Percentiles rank a stretch among this genome's conserved stretches.
Evolutionary conservation across 37 sponge, comb jelly and placozoan genomes (phyloP).

Genomic region (Tethya wilhelma): DNA sequence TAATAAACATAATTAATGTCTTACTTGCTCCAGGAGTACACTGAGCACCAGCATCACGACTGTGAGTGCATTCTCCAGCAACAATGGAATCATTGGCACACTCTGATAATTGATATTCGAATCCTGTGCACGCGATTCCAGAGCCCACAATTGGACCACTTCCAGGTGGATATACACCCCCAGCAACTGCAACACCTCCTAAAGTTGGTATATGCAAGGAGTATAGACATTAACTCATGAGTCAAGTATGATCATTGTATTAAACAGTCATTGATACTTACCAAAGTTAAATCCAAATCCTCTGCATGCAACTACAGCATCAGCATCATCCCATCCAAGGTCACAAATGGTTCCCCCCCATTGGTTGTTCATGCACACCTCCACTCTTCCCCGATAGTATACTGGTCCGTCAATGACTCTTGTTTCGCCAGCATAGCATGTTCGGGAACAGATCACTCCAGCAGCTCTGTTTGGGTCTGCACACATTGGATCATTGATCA

Average conservation of each 20-base stretch:
- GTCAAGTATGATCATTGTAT: too few species aligned
- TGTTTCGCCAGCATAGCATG: slow-evolving; percentile 2
- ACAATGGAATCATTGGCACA: neutral
- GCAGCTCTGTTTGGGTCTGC: slow-evolving; percentile 4
- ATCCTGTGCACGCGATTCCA: slow-evolving; percentile 1
- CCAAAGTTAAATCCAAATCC: slow-evolving; percentile 1
- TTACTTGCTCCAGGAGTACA: slow-evolving; percentile 4
- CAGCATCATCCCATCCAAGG: slow-evolving; percentile 20
- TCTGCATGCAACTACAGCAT: neutral
- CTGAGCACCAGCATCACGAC: slow-evolving; percentile 11
- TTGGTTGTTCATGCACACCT: slow-evolving; percentile 11
- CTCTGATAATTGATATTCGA: neutral
- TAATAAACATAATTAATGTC: neutral
- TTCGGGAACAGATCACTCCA: slow-evolving; percentile 4
- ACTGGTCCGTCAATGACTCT: neutral
- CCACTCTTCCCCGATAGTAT: slow-evolving; percentile 24
- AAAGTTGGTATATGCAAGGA: neutral
- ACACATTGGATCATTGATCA: neutral
- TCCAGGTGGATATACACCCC: neutral
- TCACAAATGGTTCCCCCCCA: slow-evolving; percentile 46
- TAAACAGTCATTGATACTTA: neutral
- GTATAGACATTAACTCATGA: neutral
- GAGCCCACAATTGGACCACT: slow-evolving; percentile 4
- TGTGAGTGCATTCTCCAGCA: slow-evolving; percentile 10
- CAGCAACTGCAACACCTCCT: slow-evolving; percentile 14